A percentile compares a stretch with the other conserved stretches of the same genome.
Evolutionary conservation across 2,113 vertebrate species (phyloP).

Genomic region (Furnarius figulus): DNA sequence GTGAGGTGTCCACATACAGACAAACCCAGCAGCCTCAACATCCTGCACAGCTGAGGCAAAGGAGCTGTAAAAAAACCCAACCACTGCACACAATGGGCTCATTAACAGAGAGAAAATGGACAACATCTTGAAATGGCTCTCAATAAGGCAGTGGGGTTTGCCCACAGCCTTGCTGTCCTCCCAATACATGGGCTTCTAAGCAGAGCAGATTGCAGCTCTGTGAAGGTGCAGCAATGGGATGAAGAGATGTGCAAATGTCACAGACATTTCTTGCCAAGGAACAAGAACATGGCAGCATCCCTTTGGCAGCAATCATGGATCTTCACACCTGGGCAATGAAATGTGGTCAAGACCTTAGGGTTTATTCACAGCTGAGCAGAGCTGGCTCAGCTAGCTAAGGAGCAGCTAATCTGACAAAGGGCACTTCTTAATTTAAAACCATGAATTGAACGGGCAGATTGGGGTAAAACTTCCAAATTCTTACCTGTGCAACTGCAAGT

Average conservation of each 20-base stretch:
- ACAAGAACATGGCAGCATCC: background rate
- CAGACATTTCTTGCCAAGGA: background rate
- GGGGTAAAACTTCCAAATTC: background rate
- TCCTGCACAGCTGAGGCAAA: background rate
- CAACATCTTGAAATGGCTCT: background rate
- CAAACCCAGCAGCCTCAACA: background rate
- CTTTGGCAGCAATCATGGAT: background rate
- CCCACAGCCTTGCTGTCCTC: background rate
- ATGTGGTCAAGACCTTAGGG: background rate
- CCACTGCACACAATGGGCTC: background rate
- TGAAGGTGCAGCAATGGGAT: background rate
- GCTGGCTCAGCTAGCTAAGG: background rate
- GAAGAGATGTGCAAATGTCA: background rate
- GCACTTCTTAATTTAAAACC: background rate
- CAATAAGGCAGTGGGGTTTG: background rate
- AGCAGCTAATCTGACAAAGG: background rate
- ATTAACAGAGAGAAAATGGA: background rate
- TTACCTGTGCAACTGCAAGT: background rate
- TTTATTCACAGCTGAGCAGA: background rate
- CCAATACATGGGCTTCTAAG: background rate
- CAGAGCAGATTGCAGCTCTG: background rate
- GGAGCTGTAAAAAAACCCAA: background rate
- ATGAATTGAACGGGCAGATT: background rate
- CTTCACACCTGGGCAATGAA: background rate
- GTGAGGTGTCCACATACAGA: background rate